Base-by-base conservation (phyloP, 1,140 invertebrate species). In the Eumaeus atala region DNA sequence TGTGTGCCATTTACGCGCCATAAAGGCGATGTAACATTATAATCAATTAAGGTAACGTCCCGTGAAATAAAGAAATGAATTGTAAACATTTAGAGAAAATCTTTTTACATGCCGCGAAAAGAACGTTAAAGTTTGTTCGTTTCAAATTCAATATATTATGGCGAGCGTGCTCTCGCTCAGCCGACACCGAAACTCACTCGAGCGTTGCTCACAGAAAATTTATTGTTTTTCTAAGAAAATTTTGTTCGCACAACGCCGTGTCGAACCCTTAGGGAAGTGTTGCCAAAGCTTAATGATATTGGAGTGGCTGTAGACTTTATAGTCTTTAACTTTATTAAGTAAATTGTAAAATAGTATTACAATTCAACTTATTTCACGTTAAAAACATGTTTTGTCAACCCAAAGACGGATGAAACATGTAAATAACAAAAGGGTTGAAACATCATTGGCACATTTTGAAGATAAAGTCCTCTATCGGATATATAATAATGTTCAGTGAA, bases 91-190 rank as follows among this genome's bases (percentile, higher is more conserved):
- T 74, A 72, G 62, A 67, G 73, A 69, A 83, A 83, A 82, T 82
- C 78, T 81, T 84, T 79, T 82, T 81, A 80, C 69, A 77, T 66
- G 72, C 74, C 70, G 71, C 66, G 70, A 67, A 63, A 69, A 72
- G 69, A 79, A 78, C 74, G 77, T 73, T 72, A 84, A 86, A 87
- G 75, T 87, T 87, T 84, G 81, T 84, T 81, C 81, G 78, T 80
- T 86, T 86, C 77, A 84, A 84, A 87, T 87, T 84, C 83, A 87
- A 87, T 87, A 87, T 87, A 84, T 87, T 87, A 87, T 75, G 77
- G 79, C 70, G 79, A 71, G 83, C 83, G 83, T 84, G 83, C 79
- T 77, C 77, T 74, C 83, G 77, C 74, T 83, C 78, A 78, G 75
- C 76, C 81, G 81, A 84, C 81, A 84, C 81, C 72, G 74, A 84